Percentiles rank a stretch among this genome's conserved stretches.
Evolutionary conservation across 2,113 vertebrate genomes (phyloP).

Genomic region (Sebastes fasciatus): DNA sequence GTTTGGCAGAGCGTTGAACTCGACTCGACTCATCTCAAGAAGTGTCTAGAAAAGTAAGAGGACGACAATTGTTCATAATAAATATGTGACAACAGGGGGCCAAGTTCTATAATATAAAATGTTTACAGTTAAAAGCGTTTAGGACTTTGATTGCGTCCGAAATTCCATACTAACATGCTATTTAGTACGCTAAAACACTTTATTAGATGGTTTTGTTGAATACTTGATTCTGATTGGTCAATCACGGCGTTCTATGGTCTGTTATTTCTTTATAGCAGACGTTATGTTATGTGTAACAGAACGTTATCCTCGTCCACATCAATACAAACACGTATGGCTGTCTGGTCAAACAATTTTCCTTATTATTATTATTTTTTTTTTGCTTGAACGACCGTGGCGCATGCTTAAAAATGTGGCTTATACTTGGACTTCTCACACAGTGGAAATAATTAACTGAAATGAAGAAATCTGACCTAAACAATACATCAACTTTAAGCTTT

Average conservation of each 20-base stretch:
- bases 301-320: too few species aligned
- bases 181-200: too few species aligned
- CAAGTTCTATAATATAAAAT: not conserved
- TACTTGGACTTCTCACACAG: not conserved
- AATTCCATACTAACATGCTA: too few species aligned
- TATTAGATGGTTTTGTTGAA: too few species aligned
- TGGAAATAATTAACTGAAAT: not conserved
- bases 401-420: not conserved
- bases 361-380: not conserved
- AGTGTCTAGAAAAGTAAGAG: constrained; percentile 69
- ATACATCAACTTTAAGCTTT: not conserved
- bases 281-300: too few species aligned
- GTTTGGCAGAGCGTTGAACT: constrained; percentile 85
- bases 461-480: not conserved
- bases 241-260: too few species aligned
- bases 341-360: too few species aligned
- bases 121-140: not conserved
- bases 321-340: not conserved
- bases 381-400: too few species aligned
- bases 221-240: too few species aligned
- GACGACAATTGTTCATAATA: not conserved
- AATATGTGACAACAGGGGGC: not conserved
- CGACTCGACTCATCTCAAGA: constrained; percentile 83
- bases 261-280: too few species aligned
- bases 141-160: not conserved